These are phyloP conservation scores for Aphodius sticticus DNA, from an alignment of 2,888 invertebrate species.

Conservation along the genomic window DNA sequence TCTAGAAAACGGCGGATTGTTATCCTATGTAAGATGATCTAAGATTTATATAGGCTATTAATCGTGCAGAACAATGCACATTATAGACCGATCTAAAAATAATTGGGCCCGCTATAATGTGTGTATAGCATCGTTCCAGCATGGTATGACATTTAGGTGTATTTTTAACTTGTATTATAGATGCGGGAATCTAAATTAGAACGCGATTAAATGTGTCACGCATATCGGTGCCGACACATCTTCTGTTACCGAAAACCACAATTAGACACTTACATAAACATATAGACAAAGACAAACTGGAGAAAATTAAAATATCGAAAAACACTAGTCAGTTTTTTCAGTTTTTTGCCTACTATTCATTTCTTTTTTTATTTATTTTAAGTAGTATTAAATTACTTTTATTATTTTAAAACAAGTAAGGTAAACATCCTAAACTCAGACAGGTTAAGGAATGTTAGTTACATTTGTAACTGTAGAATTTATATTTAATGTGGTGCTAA, in stretches of 20 bases:
- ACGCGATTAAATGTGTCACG: constrained; percentile 4
- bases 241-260: background rate
- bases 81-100: background rate
- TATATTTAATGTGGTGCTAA: too few species aligned
- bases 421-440: too few species aligned
- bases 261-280: background rate
- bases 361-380: too few species aligned
- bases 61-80: background rate
- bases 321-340: too few species aligned
- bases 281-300: background rate
- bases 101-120: constrained; percentile 29
- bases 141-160: constrained; percentile 29
- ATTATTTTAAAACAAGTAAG: too few species aligned
- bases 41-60: background rate
- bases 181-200: constrained; percentile 6
- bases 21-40: background rate
- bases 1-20: background rate
- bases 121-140: constrained; percentile 8
- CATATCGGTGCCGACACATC: background rate
- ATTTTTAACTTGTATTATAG: constrained; percentile 30
- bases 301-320: background rate
- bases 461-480: too few species aligned
- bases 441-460: too few species aligned
- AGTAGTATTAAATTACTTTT: too few species aligned
- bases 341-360: too few species aligned